A percentile compares a stretch with the other conserved stretches of the same genome.
These are phyloP conservation scores for Zaprionus inermis DNA, from an alignment of 1,140 invertebrate genomes.

Conservation along the genomic window DNA sequence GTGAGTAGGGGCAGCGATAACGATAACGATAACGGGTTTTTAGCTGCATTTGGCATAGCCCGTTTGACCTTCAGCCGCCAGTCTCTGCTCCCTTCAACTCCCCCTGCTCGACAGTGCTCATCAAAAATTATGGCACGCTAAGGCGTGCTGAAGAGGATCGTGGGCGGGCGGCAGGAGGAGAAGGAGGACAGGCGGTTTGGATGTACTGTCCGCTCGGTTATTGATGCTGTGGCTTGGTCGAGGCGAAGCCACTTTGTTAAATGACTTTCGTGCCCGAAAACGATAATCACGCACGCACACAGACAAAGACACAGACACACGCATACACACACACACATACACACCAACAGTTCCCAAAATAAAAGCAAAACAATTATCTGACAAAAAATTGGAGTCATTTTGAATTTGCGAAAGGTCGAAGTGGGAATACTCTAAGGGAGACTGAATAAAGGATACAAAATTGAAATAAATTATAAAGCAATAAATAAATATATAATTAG, in stretches of 20 bases:
- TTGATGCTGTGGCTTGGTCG: constrained; percentile 36
- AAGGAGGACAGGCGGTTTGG: not conserved
- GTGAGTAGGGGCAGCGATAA: constrained; percentile 60
- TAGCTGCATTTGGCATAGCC: constrained; percentile 35
- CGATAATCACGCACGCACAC: constrained; percentile 60
- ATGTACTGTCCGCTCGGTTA: constrained; percentile 11
- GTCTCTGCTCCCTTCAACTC: not conserved
- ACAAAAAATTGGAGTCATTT: constrained; percentile 3
- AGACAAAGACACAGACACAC: constrained; percentile 12
- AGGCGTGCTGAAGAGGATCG: not conserved
- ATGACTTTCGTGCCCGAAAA: constrained; percentile 58
- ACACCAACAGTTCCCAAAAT: not conserved
- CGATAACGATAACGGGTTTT: not conserved
- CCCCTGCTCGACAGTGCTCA: not conserved
- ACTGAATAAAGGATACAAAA: no score
- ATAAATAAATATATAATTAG: no score
- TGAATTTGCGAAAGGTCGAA: not conserved
- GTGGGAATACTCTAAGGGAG: not conserved
- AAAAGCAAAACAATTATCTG: not conserved
- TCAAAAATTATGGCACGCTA: constrained; percentile 54
- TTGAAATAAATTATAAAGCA: no score
- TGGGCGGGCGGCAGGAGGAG: not conserved
- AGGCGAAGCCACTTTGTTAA: constrained; percentile 64
- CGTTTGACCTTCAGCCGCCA: constrained; percentile 54
- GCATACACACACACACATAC: not conserved